Evolutionary conservation across 2,797 vertebrate genomes (phyloP), one percentile per base, ranked within the genome.

Genomic region (Megaceryle alcyon): DNA sequence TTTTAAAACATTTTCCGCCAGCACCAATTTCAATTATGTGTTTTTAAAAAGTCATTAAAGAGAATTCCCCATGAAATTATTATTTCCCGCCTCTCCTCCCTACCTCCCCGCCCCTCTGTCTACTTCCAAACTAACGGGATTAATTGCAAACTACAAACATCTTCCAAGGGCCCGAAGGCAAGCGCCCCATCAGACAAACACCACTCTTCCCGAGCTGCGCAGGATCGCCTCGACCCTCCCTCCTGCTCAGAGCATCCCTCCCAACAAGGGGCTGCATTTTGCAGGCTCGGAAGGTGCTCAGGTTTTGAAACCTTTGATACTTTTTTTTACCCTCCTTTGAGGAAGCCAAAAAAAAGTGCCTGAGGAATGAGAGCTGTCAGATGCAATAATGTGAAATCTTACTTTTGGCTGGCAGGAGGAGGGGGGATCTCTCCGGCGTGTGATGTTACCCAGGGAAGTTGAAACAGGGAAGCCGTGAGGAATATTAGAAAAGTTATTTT

Each of bases 1-100:
- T 16, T 2, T 14, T 43, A 28, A 54, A 84, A 31, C 2, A 0
- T 41, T 82, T 81, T 41, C 73, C 86, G 69, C 41, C 56, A 37
- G 63, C 92, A 44, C 83, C 26, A 6, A 73, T 64, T 78, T 66
- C 88, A 82, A 92, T 95, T 86, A 37, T 63, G 1, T 15, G 43
- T 88, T 95, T 82, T 94, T 80, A 48, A 94, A 64, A 90, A 92
- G 94, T 6, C 92, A 73, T 93, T 96, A 80, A 57, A 93, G 75
- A 94, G 88, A 96, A 96, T 95, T 95, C 95, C 96, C 93, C 60
- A 0, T 84, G 93, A 96, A 96, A 96, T 88, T 72, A 82, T 96
- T 91, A 79, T 92, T 93, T 70, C 81, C 88, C 41, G 0, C 92
- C 87, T 69, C 89, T 80, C 82, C 44, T 92, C 73, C 53, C 71